These are phyloP conservation scores for Belgica antarctica DNA, from an alignment of 2,888 invertebrate genomes.

Conservation along the genomic window DNA sequence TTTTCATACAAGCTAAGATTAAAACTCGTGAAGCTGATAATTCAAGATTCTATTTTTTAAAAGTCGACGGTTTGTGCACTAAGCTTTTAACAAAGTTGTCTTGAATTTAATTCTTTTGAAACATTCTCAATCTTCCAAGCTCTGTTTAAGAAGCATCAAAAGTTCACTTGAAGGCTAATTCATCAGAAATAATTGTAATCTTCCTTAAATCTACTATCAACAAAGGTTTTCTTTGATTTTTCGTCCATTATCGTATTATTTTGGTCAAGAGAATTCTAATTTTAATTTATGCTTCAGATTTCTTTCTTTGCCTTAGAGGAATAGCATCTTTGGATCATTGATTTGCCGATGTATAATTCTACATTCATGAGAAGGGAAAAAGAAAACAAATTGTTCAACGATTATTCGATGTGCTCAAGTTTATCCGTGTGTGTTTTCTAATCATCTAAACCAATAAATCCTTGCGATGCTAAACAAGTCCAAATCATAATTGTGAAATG, in stretches of 20 bases:
- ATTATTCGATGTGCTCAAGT: neutral
- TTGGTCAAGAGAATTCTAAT: constrained; percentile 34
- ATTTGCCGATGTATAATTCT: constrained; percentile 43
- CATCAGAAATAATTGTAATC: neutral
- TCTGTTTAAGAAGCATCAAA: no score
- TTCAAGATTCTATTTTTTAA: no score
- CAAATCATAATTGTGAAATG: neutral
- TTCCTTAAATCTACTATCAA: no score
- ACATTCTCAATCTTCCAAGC: no score
- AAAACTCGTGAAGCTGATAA: no score
- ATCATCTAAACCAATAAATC: neutral
- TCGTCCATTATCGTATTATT: constrained; percentile 11
- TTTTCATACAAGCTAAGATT: no score
- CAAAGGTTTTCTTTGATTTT: no score
- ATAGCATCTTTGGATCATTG: constrained; percentile 43
- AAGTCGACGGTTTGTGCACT: no score
- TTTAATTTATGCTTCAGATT: constrained; percentile 31
- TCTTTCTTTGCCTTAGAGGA: constrained; percentile 43
- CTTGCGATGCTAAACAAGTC: neutral
- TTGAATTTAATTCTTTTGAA: no score
- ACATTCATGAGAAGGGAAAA: constrained; percentile 20
- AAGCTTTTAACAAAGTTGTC: no score
- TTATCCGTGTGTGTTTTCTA: constrained; percentile 1
- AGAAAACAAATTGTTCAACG: neutral
- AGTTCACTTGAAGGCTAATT: neutral